phyloP scores from a whole-genome alignment of 2,888 invertebrate species.

The Acronicta psi region DNA sequence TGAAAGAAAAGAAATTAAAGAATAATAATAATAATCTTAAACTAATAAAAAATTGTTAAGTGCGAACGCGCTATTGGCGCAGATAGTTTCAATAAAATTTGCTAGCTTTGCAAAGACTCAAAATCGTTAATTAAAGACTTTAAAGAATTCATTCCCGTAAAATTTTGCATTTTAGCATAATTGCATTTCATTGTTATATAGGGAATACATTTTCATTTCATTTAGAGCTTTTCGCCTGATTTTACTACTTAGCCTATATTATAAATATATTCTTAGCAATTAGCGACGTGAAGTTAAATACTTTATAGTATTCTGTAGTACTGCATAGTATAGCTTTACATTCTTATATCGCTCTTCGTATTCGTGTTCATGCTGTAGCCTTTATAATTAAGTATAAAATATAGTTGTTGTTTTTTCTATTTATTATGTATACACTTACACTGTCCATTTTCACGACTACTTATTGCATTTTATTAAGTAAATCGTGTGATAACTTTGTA shows the following conservation, averaged over 20 bases:
- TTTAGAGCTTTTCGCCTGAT: conserved; percentile 30
- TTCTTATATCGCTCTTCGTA: conserved; percentile 61
- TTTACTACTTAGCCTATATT: conserved; percentile 30
- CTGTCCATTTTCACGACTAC: conserved; percentile 73
- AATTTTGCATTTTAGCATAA: conserved; percentile 36
- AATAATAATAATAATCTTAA: too few species aligned
- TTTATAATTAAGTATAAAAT: conserved; percentile 63
- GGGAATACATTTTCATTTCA: conserved; percentile 14
- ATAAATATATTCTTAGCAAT: conserved; percentile 70
- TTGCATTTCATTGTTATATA: conserved; percentile 25
- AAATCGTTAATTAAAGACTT: conserved; percentile 28
- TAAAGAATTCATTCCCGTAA: conserved; percentile 43
- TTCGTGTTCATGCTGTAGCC: conserved; percentile 76
- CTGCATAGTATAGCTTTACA: conserved; percentile 51
- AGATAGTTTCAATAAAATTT: too few species aligned
- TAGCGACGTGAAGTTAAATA: conserved; percentile 75
- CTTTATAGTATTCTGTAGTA: conserved; percentile 62
- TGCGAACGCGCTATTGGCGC: too few species aligned
- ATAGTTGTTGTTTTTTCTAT: conserved; percentile 54
- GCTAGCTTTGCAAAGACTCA: neutral
- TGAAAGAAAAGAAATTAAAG: too few species aligned
- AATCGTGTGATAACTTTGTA: conserved; percentile 77
- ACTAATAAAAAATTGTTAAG: too few species aligned
- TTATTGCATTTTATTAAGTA: conserved; percentile 73
- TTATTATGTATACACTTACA: conserved; percentile 65